A percentile compares a stretch with the other conserved stretches of the same genome.
These are phyloP conservation scores for Hyperoplus immaculatus DNA, from an alignment of 2,797 vertebrate species.

Conservation along the genomic window DNA sequence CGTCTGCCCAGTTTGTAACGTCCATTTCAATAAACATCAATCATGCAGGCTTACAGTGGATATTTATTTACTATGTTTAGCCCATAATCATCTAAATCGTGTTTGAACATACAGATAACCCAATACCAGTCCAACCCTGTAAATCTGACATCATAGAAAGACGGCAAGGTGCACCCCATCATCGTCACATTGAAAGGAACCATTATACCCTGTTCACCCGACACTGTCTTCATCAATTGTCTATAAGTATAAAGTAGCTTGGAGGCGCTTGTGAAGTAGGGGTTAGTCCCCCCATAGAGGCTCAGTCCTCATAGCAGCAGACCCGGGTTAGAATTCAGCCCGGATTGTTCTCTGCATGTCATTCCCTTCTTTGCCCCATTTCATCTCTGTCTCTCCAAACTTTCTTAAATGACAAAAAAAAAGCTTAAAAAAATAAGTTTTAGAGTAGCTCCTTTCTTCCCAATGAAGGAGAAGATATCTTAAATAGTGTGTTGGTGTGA, in stretches of 20 bases:
- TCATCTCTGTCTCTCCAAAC: too few species aligned
- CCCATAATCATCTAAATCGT: neutral
- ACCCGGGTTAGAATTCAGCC: too few species aligned
- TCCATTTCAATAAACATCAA: neutral
- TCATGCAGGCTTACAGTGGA: neutral
- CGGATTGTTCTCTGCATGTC: too few species aligned
- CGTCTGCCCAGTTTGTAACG: neutral
- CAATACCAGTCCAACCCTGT: slow-evolving; percentile 8
- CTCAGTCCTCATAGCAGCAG: too few species aligned
- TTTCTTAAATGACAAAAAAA: too few species aligned
- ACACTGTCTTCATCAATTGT: neutral
- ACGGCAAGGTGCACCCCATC: slow-evolving; percentile 71
- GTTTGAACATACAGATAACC: neutral
- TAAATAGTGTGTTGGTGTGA: too few species aligned
- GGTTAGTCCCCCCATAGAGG: too few species aligned
- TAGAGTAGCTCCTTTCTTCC: neutral
- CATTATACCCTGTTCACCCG: slow-evolving; percentile 43
- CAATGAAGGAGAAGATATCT: neutral
- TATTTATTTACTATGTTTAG: too few species aligned
- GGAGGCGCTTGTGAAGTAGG: too few species aligned
- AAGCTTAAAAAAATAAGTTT: neutral
- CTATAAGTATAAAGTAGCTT: too few species aligned
- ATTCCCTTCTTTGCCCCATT: too few species aligned
- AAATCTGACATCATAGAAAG: slow-evolving; percentile 58
- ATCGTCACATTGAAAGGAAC: slow-evolving; percentile 19